Conservation (phyloP, 1,140 invertebrate genomes). For the Micrasema longulum region DNA sequence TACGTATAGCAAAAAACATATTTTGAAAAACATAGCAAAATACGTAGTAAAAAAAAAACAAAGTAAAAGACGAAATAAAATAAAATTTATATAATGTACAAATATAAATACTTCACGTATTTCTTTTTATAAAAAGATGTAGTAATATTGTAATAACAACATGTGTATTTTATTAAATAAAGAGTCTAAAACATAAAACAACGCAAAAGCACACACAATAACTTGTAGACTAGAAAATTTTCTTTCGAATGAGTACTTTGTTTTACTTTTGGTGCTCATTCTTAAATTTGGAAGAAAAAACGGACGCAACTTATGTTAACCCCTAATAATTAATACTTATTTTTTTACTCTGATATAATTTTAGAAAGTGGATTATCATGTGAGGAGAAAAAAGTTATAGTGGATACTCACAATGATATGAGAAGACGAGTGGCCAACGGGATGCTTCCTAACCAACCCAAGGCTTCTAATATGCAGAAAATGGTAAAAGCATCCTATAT, state of each 20-base stretch:
- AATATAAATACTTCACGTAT: background rate
- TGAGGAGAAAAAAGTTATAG: constrained; percentile 35
- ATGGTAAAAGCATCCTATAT: too few relatives aligned
- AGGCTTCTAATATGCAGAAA: constrained; percentile 49
- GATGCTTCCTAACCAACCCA: constrained; percentile 37
- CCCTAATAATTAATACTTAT: background rate
- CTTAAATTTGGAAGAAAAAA: too few relatives aligned
- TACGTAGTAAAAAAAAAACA: too few relatives aligned
- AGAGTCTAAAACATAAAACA: too few relatives aligned
- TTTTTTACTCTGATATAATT: constrained; percentile 19
- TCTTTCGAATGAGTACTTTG: background rate
- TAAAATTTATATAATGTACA: too few relatives aligned
- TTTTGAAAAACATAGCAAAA: too few relatives aligned
- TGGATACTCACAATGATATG: constrained; percentile 42
- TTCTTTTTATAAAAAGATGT: background rate
- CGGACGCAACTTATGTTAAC: too few relatives aligned
- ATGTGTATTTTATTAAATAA: too few relatives aligned
- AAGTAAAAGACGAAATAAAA: too few relatives aligned
- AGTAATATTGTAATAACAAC: background rate
- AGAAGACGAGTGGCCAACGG: constrained; percentile 40
- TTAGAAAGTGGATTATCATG: constrained; percentile 33
- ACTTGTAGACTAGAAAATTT: too few relatives aligned
- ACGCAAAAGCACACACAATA: background rate
- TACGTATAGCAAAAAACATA: too few relatives aligned
- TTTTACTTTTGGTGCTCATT: background rate